These are phyloP conservation scores for Oncorhynchus keta DNA, from an alignment of 2,113 vertebrate genomes.

Conservation along the genomic window DNA sequence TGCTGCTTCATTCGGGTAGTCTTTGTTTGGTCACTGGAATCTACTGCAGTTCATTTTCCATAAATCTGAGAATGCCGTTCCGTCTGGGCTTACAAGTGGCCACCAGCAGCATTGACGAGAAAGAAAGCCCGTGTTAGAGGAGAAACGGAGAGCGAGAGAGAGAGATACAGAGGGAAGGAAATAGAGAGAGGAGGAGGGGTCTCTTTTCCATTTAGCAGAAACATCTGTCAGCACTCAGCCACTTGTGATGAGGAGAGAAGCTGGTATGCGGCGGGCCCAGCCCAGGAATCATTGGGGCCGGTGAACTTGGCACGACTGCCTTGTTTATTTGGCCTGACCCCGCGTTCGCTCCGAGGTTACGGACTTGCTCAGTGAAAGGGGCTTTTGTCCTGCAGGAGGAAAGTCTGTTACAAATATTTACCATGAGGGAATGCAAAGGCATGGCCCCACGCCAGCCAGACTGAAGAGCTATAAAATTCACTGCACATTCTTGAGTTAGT, in stretches of 20 bases:
- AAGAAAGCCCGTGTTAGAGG: neutral
- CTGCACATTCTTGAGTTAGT: conserved; percentile 91
- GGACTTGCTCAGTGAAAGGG: conserved; percentile 89
- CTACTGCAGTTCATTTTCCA: too few relatives aligned
- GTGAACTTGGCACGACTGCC: conserved; percentile 85
- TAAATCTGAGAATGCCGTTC: neutral
- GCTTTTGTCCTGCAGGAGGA: conserved; percentile 91
- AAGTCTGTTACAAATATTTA: conserved; percentile 99
- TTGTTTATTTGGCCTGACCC: conserved; percentile 98
- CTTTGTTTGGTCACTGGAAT: too few relatives aligned
- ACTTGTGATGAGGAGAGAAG: conserved; percentile 75
- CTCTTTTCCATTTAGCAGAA: conserved; percentile 84
- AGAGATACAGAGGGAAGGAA: conserved; percentile 11
- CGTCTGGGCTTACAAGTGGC: conserved; percentile 21
- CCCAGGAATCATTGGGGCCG: conserved; percentile 82
- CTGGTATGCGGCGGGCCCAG: conserved; percentile 79
- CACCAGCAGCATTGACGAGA: neutral
- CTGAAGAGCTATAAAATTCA: conserved; percentile 88
- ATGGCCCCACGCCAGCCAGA: conserved; percentile 90
- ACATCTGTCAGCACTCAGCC: conserved; percentile 96
- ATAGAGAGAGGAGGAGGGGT: conserved; percentile 54
- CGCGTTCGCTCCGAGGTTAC: conserved; percentile 81
- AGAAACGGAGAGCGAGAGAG: conserved; percentile 7
- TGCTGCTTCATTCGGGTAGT: neutral
- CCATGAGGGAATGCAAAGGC: conserved; percentile 83